Conservation (phyloP, 2,888 invertebrate genomes). For the Watsonalla binaria region DNA sequence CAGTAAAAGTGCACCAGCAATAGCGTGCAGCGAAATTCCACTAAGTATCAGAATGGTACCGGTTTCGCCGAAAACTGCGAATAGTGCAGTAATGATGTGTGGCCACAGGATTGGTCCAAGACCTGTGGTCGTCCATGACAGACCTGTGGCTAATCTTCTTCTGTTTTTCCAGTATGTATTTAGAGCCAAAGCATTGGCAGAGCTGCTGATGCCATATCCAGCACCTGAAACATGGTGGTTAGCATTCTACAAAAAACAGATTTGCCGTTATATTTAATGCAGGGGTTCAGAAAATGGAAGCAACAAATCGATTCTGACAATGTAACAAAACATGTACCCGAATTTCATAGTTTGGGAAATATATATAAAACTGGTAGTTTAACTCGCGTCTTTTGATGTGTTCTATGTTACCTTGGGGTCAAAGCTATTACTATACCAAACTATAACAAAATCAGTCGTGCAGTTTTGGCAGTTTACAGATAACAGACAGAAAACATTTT, state of each 20-base stretch:
- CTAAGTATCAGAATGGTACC: conserved; percentile 83
- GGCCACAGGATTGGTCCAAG: conserved; percentile 86
- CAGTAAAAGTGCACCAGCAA: conserved; percentile 82
- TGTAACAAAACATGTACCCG: neutral
- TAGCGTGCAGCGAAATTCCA: conserved; percentile 82
- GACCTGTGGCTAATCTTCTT: conserved; percentile 83
- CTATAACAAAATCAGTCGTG: too few relatives aligned
- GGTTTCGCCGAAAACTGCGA: conserved; percentile 80
- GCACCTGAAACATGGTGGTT: conserved; percentile 63
- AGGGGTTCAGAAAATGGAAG: too few relatives aligned
- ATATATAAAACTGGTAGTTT: too few relatives aligned
- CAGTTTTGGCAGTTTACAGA: too few relatives aligned
- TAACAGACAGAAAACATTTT: too few relatives aligned
- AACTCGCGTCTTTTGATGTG: too few relatives aligned
- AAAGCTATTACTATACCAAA: too few relatives aligned
- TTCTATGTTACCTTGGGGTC: too few relatives aligned
- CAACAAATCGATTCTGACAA: neutral
- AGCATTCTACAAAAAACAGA: neutral
- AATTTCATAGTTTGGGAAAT: too few relatives aligned
- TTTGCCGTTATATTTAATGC: neutral
- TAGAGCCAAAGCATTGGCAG: conserved; percentile 83
- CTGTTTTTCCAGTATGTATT: conserved; percentile 86
- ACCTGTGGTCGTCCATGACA: conserved; percentile 85
- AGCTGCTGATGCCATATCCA: conserved; percentile 82
- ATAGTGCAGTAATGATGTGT: conserved; percentile 82